A percentile compares a stretch with the other conserved stretches of the same genome.
Evolutionary conservation across 2,797 vertebrate genomes (phyloP).

Genomic region (Cuculus canorus): DNA sequence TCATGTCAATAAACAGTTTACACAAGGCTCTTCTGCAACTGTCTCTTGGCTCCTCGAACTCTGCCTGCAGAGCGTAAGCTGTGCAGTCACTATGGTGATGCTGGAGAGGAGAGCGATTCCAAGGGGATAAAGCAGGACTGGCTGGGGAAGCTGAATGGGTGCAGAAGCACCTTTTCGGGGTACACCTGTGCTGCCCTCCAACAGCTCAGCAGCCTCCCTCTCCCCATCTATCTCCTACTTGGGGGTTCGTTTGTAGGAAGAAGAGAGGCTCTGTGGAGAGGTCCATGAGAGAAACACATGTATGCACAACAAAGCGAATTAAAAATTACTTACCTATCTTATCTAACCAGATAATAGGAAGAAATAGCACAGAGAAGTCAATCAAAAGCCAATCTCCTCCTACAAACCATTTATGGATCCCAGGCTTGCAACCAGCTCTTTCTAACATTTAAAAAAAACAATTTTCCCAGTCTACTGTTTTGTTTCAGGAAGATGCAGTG

Average conservation of each 20-base stretch:
- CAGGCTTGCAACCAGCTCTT: no score
- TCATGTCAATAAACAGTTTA: background rate
- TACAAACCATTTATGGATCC: background rate
- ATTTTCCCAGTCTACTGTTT: background rate
- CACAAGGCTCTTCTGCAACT: background rate
- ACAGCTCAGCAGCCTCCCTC: background rate
- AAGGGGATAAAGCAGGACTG: background rate
- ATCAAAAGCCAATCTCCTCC: background rate
- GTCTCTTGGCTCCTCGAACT: background rate
- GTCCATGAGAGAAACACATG: fast-evolving
- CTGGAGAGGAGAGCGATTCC: background rate
- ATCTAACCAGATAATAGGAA: background rate
- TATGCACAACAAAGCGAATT: background rate
- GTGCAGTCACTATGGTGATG: background rate
- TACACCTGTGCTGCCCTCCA: fast-evolving
- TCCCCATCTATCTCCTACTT: background rate
- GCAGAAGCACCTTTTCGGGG: background rate
- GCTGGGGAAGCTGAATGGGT: background rate
- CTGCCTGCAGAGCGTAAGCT: background rate
- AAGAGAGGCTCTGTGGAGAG: background rate
- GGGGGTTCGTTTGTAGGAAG: background rate
- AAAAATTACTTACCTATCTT: background rate
- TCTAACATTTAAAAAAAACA: no score
- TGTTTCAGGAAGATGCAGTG: background rate
- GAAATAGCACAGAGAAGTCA: background rate